Conservation (phyloP, 2,888 invertebrate species). For the Ennomos erosarius region DNA sequence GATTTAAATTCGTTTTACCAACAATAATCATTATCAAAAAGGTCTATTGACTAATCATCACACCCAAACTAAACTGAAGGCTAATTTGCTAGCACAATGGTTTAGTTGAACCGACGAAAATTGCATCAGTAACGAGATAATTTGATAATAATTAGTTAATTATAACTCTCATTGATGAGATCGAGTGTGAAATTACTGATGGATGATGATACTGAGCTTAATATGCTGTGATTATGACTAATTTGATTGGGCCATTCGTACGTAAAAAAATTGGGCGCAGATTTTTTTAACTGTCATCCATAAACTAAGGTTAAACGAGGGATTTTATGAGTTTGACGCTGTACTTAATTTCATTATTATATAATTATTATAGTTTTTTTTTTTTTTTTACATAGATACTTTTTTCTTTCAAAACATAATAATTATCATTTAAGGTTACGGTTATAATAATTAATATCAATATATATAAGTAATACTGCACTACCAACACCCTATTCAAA, state of each 20-base stretch:
- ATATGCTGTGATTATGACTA: constrained; percentile 11
- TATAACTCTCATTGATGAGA: constrained; percentile 46
- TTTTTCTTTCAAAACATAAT: too few relatives aligned
- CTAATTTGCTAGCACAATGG: constrained; percentile 45
- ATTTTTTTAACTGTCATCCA: too few relatives aligned
- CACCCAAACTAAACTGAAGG: constrained; percentile 30
- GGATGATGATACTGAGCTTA: constrained; percentile 27
- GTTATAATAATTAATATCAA: too few relatives aligned
- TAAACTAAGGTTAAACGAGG: too few relatives aligned
- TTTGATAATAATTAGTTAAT: constrained; percentile 61
- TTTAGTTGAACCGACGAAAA: constrained; percentile 32
- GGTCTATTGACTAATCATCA: constrained; percentile 11
- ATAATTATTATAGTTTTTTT: too few relatives aligned
- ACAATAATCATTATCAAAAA: not conserved
- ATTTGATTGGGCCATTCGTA: constrained; percentile 7
- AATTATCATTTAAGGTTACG: too few relatives aligned
- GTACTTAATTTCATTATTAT: too few relatives aligned
- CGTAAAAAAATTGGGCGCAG: too few relatives aligned
- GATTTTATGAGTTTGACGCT: too few relatives aligned
- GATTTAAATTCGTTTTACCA: not conserved
- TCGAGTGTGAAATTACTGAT: constrained; percentile 33
- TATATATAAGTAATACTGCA: too few relatives aligned
- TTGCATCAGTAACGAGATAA: constrained; percentile 38
- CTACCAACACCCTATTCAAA: too few relatives aligned
- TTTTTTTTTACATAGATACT: too few relatives aligned